Evolutionary conservation across 2,113 vertebrate genomes (phyloP).

Genomic region (Syrmaticus mikado): DNA sequence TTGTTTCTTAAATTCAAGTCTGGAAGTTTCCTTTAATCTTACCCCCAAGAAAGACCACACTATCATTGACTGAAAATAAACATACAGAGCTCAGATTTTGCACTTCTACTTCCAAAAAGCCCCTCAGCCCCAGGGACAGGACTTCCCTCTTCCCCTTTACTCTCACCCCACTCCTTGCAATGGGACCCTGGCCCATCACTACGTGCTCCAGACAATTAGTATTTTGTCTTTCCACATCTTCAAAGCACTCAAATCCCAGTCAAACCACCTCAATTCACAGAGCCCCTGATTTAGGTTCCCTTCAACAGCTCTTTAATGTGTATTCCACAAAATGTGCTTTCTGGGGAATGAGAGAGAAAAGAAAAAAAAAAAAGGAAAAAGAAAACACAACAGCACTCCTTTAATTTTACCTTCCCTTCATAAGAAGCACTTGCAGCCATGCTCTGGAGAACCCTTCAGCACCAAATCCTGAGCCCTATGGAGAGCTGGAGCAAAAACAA

Average conservation of each 20-base stretch:
- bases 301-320: background rate
- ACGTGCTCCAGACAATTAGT: background rate
- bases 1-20: background rate
- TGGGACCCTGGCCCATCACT: background rate
- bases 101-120: background rate
- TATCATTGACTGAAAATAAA: background rate
- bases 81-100: background rate
- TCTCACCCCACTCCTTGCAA: background rate
- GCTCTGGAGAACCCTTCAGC: background rate
- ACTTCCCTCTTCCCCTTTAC: background rate
- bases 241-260: background rate
- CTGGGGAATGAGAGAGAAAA: background rate
- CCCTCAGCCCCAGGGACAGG: background rate
- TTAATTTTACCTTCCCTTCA: background rate
- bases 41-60: background rate
- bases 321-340: background rate
- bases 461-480: accelerated
- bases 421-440: accelerated
- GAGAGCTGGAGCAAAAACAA: background rate
- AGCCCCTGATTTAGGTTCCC: background rate
- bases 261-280: background rate
- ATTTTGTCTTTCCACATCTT: background rate
- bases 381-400: background rate
- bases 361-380: too few species aligned
- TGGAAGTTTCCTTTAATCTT: background rate